These are phyloP conservation scores for Trigoniulus corallinus DNA, from an alignment of 1,140 invertebrate species.

Conservation along the genomic window DNA sequence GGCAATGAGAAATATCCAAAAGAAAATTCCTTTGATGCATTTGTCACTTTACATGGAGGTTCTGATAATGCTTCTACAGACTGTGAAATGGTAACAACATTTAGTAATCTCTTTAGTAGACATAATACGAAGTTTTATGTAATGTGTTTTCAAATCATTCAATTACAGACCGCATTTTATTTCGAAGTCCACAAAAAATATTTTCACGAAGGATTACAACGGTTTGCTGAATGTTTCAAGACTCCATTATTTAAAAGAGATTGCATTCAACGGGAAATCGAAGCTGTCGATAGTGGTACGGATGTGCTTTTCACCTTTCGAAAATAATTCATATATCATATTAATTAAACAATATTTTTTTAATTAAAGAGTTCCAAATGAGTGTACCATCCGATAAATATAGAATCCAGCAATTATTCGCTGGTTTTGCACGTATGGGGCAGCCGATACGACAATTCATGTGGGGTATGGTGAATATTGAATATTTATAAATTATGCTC, in stretches of 20 bases:
- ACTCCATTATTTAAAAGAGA: slow-evolving; percentile 68
- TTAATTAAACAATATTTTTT: neutral
- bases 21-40: slow-evolving; percentile 72
- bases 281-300: slow-evolving; percentile 73
- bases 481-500: neutral
- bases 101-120: neutral
- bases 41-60: slow-evolving; percentile 57
- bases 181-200: slow-evolving; percentile 69
- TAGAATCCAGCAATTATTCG: slow-evolving; percentile 54
- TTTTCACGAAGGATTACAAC: slow-evolving; percentile 53
- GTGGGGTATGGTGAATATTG: slow-evolving; percentile 48
- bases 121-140: neutral
- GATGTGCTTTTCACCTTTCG: neutral
- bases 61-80: slow-evolving; percentile 67
- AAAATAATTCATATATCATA: neutral
- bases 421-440: slow-evolving; percentile 39
- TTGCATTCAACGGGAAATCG: slow-evolving; percentile 74
- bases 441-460: slow-evolving; percentile 62
- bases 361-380: slow-evolving; percentile 50
- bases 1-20: slow-evolving; percentile 69
- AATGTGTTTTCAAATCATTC: neutral
- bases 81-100: slow-evolving; percentile 39
- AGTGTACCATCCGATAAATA: slow-evolving; percentile 43
- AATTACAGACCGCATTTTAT: slow-evolving; percentile 52
- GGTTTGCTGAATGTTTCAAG: slow-evolving; percentile 81